Percentiles rank a stretch among this genome's conserved stretches.
Conservation (phyloP, 1,140 invertebrate species). For the Leptopilina clavipes region DNA sequence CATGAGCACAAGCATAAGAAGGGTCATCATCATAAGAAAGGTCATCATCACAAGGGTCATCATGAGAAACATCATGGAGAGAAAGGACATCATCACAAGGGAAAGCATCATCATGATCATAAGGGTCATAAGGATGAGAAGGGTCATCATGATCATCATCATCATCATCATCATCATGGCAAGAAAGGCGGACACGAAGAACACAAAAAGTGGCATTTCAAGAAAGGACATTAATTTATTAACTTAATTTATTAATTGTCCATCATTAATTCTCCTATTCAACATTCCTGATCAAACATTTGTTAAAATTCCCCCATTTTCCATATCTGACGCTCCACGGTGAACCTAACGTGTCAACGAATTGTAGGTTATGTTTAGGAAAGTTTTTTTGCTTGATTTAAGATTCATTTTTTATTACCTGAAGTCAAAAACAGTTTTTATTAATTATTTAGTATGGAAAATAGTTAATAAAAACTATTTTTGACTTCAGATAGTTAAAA, state of each 20-base stretch:
- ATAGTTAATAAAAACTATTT: no score
- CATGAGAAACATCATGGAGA: constrained; percentile 80
- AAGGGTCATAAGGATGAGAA: constrained; percentile 69
- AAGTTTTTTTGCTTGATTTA: no score
- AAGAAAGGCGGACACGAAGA: constrained; percentile 65
- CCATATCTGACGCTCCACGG: no score
- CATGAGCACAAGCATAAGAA: constrained; percentile 83
- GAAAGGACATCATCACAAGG: constrained; percentile 77
- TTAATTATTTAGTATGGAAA: no score
- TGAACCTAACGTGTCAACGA: no score
- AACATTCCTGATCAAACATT: no score
- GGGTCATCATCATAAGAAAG: constrained; percentile 84
- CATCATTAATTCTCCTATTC: no score
- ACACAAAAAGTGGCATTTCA: constrained; percentile 63
- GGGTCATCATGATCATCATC: constrained; percentile 65
- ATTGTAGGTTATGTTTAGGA: no score
- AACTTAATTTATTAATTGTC: neutral
- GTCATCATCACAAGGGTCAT: constrained; percentile 81
- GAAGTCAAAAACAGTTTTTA: no score
- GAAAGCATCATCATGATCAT: constrained; percentile 70
- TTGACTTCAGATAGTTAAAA: no score
- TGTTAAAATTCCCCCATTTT: no score
- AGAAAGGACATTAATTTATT: constrained; percentile 52
- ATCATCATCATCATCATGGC: constrained; percentile 61
- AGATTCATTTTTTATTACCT: no score